phyloP scores from a whole-genome alignment of 1,140 invertebrate genomes.

The Calephelis nemesis region DNA sequence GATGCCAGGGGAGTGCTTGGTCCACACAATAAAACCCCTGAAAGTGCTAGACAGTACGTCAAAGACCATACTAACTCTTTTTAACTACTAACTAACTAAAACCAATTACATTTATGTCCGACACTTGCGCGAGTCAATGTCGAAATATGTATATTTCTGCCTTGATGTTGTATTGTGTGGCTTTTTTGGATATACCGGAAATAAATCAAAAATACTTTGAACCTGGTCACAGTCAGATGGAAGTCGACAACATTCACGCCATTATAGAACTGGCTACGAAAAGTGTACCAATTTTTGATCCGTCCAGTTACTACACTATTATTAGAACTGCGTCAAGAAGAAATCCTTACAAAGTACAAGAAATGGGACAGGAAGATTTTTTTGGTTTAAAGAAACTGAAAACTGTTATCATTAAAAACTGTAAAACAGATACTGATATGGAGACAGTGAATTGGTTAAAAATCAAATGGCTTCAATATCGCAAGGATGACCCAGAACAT shows the following conservation, averaged over 20 bases:
- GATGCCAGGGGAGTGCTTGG: constrained; percentile 24
- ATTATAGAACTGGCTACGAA: constrained; percentile 29
- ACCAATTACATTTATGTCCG: neutral
- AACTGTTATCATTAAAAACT: neutral
- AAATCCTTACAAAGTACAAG: neutral
- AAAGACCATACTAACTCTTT: constrained; percentile 25
- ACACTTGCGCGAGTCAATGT: too few species aligned
- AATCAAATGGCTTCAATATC: constrained; percentile 27
- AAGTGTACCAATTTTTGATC: constrained; percentile 26
- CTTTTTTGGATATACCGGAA: constrained; percentile 29
- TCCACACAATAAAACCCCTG: constrained; percentile 29
- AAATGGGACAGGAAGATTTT: neutral
- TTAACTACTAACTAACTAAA: constrained; percentile 25
- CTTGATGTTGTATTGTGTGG: too few species aligned
- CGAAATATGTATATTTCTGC: too few species aligned
- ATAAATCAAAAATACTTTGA: constrained; percentile 32
- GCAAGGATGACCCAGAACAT: constrained; percentile 26
- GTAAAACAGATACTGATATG: constrained; percentile 9
- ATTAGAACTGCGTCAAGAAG: neutral
- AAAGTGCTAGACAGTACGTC: constrained; percentile 11
- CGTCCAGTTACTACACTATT: constrained; percentile 15
- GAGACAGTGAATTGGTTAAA: constrained; percentile 26
- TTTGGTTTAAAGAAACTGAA: neutral
- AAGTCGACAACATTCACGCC: constrained; percentile 31
- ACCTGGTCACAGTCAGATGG: constrained; percentile 29